phyloP scores from a whole-genome alignment of 2,797 vertebrate genomes.

The Hydrophis major region DNA sequence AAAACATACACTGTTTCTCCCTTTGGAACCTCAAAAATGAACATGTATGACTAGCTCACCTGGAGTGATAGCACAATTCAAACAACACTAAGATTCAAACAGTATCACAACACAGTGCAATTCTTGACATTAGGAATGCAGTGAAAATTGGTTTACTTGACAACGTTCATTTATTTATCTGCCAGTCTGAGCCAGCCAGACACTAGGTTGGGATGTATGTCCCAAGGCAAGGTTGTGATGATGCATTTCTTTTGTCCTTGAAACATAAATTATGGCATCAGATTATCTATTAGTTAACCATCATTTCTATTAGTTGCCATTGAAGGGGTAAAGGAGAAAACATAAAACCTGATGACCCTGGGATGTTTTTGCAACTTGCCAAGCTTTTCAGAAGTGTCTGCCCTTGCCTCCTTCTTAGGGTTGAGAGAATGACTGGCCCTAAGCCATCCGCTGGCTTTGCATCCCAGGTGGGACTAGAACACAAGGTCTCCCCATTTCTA shows the following conservation, averaged over 20 bases:
- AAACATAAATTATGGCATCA: background rate
- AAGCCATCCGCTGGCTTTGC: background rate
- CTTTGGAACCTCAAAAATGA: background rate
- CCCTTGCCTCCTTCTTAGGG: background rate
- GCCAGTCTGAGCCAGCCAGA: background rate
- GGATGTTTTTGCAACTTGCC: background rate
- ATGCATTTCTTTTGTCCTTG: background rate
- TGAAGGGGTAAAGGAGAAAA: background rate
- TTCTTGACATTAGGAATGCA: background rate
- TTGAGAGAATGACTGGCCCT: background rate
- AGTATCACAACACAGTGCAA: background rate
- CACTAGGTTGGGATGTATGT: background rate
- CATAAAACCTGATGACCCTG: background rate
- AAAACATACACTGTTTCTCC: background rate
- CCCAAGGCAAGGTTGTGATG: too few species aligned
- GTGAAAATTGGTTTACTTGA: background rate
- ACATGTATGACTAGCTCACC: background rate
- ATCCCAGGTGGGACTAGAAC: background rate
- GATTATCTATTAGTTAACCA: background rate
- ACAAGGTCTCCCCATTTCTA: background rate
- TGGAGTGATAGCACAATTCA: background rate
- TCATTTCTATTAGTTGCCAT: background rate
- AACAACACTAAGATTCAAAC: background rate
- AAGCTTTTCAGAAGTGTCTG: background rate
- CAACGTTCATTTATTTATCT: background rate